Base-by-base conservation (phyloP, 2,888 invertebrate species). In the Stratiomys singularior region DNA sequence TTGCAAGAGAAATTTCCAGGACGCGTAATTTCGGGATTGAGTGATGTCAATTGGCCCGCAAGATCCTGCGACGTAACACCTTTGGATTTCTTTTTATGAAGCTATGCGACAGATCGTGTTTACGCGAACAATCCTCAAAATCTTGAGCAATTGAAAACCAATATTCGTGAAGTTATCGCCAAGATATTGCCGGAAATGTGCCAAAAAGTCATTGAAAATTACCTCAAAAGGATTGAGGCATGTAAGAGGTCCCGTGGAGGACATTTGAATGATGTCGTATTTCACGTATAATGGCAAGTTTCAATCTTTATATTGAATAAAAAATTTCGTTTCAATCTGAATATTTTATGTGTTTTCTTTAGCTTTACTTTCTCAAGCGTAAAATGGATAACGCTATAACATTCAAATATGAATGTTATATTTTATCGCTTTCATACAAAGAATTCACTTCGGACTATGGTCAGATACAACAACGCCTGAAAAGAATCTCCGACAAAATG, bases 11-110 rank as follows among this genome's bases (percentile, higher is more conserved):
- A 52, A 52, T 52, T 52, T 52, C 52, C 52, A 52, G 52, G 52
- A 52, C 52, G 52, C 18, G 18, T 28, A 64, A 64, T 64, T 64
- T 64, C 64, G n/a, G 1, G 64, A 28, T 28, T 28, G 15, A 27
- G n/a, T 66, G 23, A 37, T 64, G 11, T 28, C 13, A 64, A 28
- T 52, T 76, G 76, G 76, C 67, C 69, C 13, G 30, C 69, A n/a
- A 21, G 67, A 44, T 77, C 77, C 4, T 58, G 47, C n/a, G 58
- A 77, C 69, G 46, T 77, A 21, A 71, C 69, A n/a, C 58, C 71
- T 7, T 27, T 27, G 47, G 52, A 71, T 21, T 71, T 23, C 28
- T 69, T 77, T 37, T 25, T 69, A 21, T 71, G 58, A 69, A 15
- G 37, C 15, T 44, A 25, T 21, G 27, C 46, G 4, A 77, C 60